Conservation (phyloP, 1,140 invertebrate genomes). For the Limonius californicus region DNA sequence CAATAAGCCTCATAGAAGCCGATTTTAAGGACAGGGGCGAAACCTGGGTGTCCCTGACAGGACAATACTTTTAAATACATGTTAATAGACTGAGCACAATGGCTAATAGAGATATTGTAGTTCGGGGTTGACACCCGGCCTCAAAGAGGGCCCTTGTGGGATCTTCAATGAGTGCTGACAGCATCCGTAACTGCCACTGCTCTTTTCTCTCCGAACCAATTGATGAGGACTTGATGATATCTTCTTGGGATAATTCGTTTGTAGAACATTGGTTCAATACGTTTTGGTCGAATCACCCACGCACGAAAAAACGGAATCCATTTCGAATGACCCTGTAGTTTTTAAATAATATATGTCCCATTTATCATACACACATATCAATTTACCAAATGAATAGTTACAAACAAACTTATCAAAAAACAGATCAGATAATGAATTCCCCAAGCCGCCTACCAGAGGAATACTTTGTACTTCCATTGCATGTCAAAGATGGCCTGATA, state of each 20-base stretch:
- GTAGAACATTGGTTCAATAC: no score
- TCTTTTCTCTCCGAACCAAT: not conserved
- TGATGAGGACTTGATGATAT: no score
- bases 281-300: no score
- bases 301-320: not conserved
- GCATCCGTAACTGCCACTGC: not conserved
- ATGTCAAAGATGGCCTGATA: conserved; percentile 10
- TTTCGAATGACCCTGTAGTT: conserved; percentile 1
- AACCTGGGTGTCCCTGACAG: not conserved
- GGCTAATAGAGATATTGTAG: conserved; percentile 11
- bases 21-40: conserved; percentile 2
- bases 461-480: conserved; percentile 7
- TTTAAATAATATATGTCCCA: conserved; percentile 2
- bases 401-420: conserved; percentile 11
- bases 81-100: conserved; percentile 8
- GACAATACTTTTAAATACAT: conserved; percentile 10
- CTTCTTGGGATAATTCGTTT: no score
- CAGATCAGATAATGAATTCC: conserved; percentile 14
- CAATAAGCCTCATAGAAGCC: not conserved
- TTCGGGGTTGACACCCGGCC: conserved; percentile 8
- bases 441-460: not conserved
- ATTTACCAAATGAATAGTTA: conserved; percentile 15
- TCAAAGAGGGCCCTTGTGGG: conserved; percentile 4
- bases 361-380: conserved; percentile 13
- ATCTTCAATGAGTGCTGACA: not conserved